phyloP scores from a whole-genome alignment of 1,140 invertebrate genomes.

The Helicoverpa zea region DNA sequence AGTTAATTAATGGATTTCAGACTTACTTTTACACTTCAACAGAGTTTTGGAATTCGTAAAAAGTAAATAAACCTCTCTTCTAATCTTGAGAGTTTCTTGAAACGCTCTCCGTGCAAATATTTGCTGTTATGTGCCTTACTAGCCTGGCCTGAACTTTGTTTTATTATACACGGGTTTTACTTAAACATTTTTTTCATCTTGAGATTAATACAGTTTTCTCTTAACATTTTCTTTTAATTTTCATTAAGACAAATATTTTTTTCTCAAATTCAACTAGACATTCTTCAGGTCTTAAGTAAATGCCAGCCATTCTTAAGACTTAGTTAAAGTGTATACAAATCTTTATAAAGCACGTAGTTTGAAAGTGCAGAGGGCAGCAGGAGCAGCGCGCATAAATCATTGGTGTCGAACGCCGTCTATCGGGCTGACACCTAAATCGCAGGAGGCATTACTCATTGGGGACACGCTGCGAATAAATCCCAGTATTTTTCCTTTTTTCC shows the following conservation, averaged over 20 bases:
- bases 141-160: constrained; percentile 25
- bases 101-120: constrained; percentile 51
- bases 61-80: constrained; percentile 45
- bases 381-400: constrained; percentile 56
- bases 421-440: constrained; percentile 63
- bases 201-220: not conserved
- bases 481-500: constrained; percentile 55
- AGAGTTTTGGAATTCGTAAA: constrained; percentile 37
- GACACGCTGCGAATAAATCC: constrained; percentile 55
- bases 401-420: constrained; percentile 58
- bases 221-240: not conserved
- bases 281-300: not conserved
- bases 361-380: constrained; percentile 36
- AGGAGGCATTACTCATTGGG: constrained; percentile 63
- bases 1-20: constrained; percentile 55
- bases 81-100: constrained; percentile 41
- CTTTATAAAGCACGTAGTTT: constrained; percentile 32
- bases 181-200: not conserved
- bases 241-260: not conserved
- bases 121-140: constrained; percentile 41
- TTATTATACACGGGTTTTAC: constrained; percentile 7
- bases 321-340: constrained; percentile 24
- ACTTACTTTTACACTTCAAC: constrained; percentile 43
- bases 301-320: constrained; percentile 16
- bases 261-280: not conserved